phyloP scores from a whole-genome alignment of 2,797 vertebrate genomes.

The Erpetoichthys calabaricus region DNA sequence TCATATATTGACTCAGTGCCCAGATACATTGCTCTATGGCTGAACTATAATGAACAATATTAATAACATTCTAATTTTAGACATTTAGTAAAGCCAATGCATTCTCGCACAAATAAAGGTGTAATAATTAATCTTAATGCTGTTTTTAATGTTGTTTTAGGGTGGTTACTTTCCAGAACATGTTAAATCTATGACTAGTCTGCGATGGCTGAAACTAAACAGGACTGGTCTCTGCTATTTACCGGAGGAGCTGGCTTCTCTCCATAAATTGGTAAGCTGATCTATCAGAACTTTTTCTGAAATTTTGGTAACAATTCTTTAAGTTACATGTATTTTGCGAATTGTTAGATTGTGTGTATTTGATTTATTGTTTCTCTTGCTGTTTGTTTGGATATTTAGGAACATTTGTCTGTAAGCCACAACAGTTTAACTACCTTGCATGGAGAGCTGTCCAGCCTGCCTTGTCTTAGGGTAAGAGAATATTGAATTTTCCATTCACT shows the following conservation, averaged over 20 bases:
- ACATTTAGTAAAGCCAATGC: too few species aligned
- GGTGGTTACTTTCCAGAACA: slow-evolving; percentile 94
- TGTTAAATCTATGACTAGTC: slow-evolving; percentile 87
- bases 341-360: not conserved
- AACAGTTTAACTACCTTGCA: slow-evolving; percentile 91
- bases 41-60: too few species aligned
- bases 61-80: too few species aligned
- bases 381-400: slow-evolving; percentile 38
- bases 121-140: not conserved
- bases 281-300: not conserved
- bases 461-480: slow-evolving; percentile 73
- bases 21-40: too few species aligned
- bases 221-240: slow-evolving; percentile 88
- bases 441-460: slow-evolving; percentile 82
- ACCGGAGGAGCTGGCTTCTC: slow-evolving; percentile 83
- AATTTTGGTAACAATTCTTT: too few species aligned
- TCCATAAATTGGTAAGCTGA: slow-evolving; percentile 83
- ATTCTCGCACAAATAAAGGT: too few species aligned
- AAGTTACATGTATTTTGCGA: not conserved
- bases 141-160: slow-evolving; percentile 29
- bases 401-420: slow-evolving; percentile 93
- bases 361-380: not conserved
- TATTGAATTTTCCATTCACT: not conserved
- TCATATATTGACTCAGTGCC: too few species aligned
- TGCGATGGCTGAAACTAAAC: slow-evolving; percentile 96